These are phyloP conservation scores for Parnassius apollo DNA, from an alignment of 2,888 invertebrate species.

Conservation along the genomic window DNA sequence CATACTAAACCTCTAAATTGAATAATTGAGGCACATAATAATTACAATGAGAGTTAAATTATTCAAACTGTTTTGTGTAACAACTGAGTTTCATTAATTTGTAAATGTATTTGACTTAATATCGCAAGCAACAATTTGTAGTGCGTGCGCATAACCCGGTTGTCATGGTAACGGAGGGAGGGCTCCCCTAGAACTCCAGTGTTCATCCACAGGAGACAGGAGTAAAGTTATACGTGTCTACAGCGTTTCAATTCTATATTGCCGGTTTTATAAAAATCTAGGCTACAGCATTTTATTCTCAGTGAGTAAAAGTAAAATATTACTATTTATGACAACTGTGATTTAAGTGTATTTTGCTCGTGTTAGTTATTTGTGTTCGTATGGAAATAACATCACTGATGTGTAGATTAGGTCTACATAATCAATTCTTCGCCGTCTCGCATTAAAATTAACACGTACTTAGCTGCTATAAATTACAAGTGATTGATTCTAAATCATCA, in stretches of 20 bases:
- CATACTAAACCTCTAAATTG: constrained; percentile 43
- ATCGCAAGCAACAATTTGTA: constrained; percentile 23
- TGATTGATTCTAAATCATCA: too few relatives aligned
- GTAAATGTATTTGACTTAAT: constrained; percentile 56
- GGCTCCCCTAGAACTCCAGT: constrained; percentile 35
- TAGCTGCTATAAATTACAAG: too few relatives aligned
- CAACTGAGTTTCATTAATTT: constrained; percentile 49
- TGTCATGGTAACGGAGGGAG: constrained; percentile 53
- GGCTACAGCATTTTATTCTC: constrained; percentile 5
- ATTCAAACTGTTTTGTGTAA: constrained; percentile 31
- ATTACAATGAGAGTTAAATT: constrained; percentile 29
- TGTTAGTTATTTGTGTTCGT: not conserved
- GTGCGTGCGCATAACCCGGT: constrained; percentile 69
- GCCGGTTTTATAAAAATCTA: constrained; percentile 12
- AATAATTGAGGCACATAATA: constrained; percentile 28
- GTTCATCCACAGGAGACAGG: constrained; percentile 28
- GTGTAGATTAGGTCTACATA: not conserved
- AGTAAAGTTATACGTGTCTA: constrained; percentile 25
- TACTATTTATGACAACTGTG: too few relatives aligned
- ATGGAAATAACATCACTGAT: not conserved
- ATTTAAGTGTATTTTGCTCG: too few relatives aligned
- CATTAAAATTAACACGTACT: too few relatives aligned
- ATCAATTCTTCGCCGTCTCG: not conserved
- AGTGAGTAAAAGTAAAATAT: constrained; percentile 7
- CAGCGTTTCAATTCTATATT: constrained; percentile 20